These are phyloP conservation scores for Conistra vaccinii DNA, from an alignment of 2,888 invertebrate species.

Conservation along the genomic window DNA sequence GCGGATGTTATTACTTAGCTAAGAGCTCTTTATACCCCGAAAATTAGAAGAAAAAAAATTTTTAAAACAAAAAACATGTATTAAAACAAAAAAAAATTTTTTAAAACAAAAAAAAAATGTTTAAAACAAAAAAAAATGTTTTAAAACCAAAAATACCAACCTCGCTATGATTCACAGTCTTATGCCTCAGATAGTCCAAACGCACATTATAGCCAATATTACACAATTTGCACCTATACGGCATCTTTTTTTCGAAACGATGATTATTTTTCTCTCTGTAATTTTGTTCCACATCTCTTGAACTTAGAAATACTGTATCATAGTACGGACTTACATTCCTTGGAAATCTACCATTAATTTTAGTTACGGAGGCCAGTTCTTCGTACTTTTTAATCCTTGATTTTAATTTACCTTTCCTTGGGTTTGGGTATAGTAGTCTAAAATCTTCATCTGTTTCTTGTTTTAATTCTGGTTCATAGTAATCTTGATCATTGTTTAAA, in stretches of 20 bases:
- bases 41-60: too few species aligned
- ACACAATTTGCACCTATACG: constrained; percentile 53
- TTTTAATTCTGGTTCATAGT: constrained; percentile 38
- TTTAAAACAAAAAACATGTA: too few species aligned
- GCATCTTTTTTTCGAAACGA: not conserved
- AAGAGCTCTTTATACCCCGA: too few species aligned
- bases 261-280: constrained; percentile 41
- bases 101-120: too few species aligned
- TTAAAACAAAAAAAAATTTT: too few species aligned
- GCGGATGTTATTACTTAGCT: too few species aligned
- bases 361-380: constrained; percentile 22
- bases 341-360: not conserved
- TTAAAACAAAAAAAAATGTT: not conserved
- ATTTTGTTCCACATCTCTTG: constrained; percentile 65
- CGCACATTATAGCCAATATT: constrained; percentile 60
- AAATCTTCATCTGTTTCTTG: not conserved
- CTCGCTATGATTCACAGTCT: constrained; percentile 69
- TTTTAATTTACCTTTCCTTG: constrained; percentile 14
- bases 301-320: constrained; percentile 56
- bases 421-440: not conserved
- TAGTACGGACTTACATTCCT: constrained; percentile 45
- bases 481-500: constrained; percentile 38
- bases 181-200: constrained; percentile 71
- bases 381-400: constrained; percentile 38
- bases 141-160: constrained; percentile 63